Base-by-base conservation (phyloP, 2,888 invertebrate genomes). In the Eupeodes luniger region DNA sequence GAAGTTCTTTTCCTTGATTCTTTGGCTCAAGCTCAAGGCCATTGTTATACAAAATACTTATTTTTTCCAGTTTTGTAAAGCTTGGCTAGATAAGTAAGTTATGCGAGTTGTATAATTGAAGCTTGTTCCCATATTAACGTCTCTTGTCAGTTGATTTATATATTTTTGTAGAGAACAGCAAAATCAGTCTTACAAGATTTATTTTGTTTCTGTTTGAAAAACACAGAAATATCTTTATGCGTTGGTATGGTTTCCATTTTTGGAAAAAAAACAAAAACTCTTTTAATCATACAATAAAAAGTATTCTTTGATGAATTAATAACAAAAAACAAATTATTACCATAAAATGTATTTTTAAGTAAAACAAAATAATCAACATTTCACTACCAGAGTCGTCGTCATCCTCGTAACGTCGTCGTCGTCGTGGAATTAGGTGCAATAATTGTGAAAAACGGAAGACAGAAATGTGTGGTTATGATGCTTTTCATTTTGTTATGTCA, bases 1-100 rank as follows among this genome's bases (percentile, higher is more conserved):
- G 61, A 40, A 40, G 16, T 61, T 61, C 14, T 61, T 59, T 34
- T 34, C 34, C 16, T 62, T 62, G n/a, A 16, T 49, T 44, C 44
- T 44, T 64, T 44, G 44, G 62, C 66, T 27, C 66, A 66, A 66
- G 47, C 66, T 66, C 66, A 66, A 66, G 66, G 66, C 27, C 66
- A 66, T 49, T 66, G 11, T 27, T 27, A 27, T 27, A 27, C 5
- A 49, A 62, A 12, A 12, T 44, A n/a, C 1, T n/a, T 16, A 16
- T 59, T 59, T 59, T 61, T 61, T 40, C 11, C 55, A 62, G 10
- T 47, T 27, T 16, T 9, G 12, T 5, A 64, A 14, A 44, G 19
- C 47, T 64, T 19, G 19, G 27, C 16, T 64, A 64, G 40, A 40
- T 40, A 40, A 40, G 40, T 40, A 7, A 44, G 27, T 64, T 47